Evolutionary conservation across 2,113 vertebrate genomes (phyloP).

Genomic region (Pachyramphus minor): DNA sequence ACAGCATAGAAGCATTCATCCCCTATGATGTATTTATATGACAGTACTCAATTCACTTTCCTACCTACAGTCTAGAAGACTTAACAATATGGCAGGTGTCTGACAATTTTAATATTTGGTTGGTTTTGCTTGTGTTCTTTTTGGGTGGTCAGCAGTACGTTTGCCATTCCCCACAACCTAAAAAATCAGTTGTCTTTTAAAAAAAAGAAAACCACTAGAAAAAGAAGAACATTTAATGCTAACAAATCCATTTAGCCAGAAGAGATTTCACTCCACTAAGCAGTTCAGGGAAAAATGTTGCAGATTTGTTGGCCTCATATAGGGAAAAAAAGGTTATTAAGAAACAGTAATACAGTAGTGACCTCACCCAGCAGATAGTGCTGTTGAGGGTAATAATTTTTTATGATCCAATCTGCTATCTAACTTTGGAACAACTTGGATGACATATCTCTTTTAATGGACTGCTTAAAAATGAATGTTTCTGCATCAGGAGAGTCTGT

Average conservation of each 20-base stretch:
- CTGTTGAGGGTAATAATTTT: neutral
- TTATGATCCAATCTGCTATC: constrained; percentile 16
- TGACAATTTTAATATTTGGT: neutral
- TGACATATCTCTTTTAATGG: neutral
- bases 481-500: neutral
- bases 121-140: neutral
- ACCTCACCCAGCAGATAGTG: neutral
- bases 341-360: neutral
- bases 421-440: neutral
- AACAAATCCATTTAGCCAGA: neutral
- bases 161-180: neutral
- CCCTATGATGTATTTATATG: neutral
- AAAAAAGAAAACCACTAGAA: neutral
- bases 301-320: neutral
- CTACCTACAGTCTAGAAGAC: neutral
- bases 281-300: neutral
- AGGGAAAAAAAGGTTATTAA: neutral
- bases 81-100: neutral
- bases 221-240: neutral
- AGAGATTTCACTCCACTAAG: neutral
- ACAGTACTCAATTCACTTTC: neutral
- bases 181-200: neutral
- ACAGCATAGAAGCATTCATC: neutral
- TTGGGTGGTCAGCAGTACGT: neutral
- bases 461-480: neutral